A percentile compares a stretch with the other conserved stretches of the same genome.
phyloP scores from a whole-genome alignment of 64 coral and sea anemone genomes.

The Pocillopora verrucosa region DNA sequence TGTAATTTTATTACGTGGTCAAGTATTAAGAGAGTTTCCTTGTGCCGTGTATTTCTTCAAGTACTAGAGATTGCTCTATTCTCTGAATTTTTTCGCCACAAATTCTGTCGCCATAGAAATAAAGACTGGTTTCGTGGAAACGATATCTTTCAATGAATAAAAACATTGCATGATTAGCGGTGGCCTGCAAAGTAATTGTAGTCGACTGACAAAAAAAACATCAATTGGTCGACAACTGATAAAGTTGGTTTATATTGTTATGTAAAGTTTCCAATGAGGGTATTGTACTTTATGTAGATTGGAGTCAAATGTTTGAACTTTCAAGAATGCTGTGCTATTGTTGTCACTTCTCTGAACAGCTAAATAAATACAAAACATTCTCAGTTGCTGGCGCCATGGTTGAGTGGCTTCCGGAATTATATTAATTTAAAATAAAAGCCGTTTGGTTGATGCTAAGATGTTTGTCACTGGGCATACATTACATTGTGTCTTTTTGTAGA shows the following conservation, averaged over 20 bases:
- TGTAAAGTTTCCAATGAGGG: not conserved
- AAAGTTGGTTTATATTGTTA: too few species aligned
- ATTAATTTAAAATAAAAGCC: too few species aligned
- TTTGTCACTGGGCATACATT: too few species aligned
- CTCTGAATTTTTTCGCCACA: not conserved
- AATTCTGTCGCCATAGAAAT: not conserved
- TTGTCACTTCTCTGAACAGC: not conserved
- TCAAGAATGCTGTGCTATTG: not conserved
- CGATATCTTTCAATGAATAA: too few species aligned
- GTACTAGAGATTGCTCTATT: too few species aligned
- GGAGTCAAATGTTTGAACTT: not conserved
- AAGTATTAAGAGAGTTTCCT: not conserved
- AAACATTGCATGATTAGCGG: too few species aligned
- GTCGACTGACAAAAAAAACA: too few species aligned
- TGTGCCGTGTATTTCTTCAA: not conserved
- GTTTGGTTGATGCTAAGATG: not conserved
- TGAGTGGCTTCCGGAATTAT: not conserved
- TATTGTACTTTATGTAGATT: not conserved
- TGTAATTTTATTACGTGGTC: conserved; percentile 25
- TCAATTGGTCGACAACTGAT: too few species aligned
- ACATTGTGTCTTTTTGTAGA: too few species aligned
- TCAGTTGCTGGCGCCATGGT: not conserved
- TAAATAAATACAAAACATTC: not conserved
- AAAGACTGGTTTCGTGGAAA: too few species aligned
- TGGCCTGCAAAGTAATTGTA: too few species aligned